Evolutionary conservation across 2,888 invertebrate species (phyloP).

Genomic region (Morpho deidamia): DNA sequence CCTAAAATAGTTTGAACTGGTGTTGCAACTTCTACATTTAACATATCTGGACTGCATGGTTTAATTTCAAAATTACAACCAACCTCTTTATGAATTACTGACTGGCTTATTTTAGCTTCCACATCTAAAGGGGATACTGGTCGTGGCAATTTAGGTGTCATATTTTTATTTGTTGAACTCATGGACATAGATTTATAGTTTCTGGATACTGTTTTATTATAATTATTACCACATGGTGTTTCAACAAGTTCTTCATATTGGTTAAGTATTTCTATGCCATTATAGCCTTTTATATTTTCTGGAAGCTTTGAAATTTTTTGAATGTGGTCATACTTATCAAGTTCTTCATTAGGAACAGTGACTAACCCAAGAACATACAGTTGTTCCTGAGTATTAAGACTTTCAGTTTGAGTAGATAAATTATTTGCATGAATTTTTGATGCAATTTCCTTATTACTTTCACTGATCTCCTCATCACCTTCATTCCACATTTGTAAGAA

Average conservation of each 20-base stretch:
- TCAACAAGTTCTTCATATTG: conserved; percentile 72
- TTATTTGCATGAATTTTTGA: conserved; percentile 34
- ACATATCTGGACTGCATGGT: conserved; percentile 72
- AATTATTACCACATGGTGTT: conserved; percentile 48
- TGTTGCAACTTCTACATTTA: conserved; percentile 64
- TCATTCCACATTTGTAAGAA: conserved; percentile 76
- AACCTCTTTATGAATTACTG: conserved; percentile 74
- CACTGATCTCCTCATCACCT: conserved; percentile 63
- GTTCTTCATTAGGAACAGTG: conserved; percentile 68
- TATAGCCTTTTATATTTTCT: conserved; percentile 73
- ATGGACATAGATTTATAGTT: conserved; percentile 16
- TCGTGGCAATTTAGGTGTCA: conserved; percentile 33
- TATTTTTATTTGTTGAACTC: conserved; percentile 12
- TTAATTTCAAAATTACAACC: conserved; percentile 76
- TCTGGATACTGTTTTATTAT: conserved; percentile 31
- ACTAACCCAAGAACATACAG: conserved; percentile 70
- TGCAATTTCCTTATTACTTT: conserved; percentile 43
- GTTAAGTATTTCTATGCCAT: conserved; percentile 62
- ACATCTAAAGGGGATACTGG: conserved; percentile 70
- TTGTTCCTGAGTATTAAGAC: conserved; percentile 52
- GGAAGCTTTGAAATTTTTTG: conserved; percentile 73
- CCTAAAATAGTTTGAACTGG: conserved; percentile 55
- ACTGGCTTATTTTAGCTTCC: conserved; percentile 74
- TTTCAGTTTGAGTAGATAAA: conserved; percentile 37
- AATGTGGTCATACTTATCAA: conserved; percentile 71